phyloP scores from a whole-genome alignment of 1,140 invertebrate genomes.

The Coelopa frigida region DNA sequence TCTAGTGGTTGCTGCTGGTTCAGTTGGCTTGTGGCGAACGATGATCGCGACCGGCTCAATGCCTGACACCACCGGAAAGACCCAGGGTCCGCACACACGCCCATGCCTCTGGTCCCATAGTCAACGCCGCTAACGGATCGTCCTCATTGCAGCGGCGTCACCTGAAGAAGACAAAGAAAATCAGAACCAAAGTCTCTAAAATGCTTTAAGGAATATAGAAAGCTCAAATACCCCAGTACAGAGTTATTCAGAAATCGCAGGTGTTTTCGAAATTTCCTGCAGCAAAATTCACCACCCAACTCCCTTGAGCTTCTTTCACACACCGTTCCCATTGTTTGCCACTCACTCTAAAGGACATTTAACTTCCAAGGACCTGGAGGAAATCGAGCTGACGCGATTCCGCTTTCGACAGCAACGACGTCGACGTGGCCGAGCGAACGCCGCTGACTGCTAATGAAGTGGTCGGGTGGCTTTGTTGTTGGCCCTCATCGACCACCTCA shows the following conservation, averaged over 20 bases:
- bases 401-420: too few species aligned
- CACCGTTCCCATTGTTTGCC: too few species aligned
- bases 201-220: background rate
- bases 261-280: too few species aligned
- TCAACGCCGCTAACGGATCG: constrained; percentile 65
- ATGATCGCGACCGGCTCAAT: constrained; percentile 42
- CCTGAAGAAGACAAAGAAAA: constrained; percentile 44
- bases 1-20: constrained; percentile 12
- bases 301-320: too few species aligned
- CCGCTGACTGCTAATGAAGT: too few species aligned
- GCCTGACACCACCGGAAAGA: constrained; percentile 59
- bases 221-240: background rate
- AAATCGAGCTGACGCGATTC: too few species aligned
- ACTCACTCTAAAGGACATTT: too few species aligned
- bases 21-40: constrained; percentile 26
- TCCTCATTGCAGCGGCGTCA: constrained; percentile 62
- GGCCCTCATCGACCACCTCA: too few species aligned
- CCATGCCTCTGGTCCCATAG: constrained; percentile 76
- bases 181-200: background rate
- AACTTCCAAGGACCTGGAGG: too few species aligned
- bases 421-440: too few species aligned
- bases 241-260: background rate
- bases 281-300: too few species aligned
- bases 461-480: too few species aligned
- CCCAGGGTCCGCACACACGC: constrained; percentile 64